These are phyloP conservation scores for Gymnobelideus leadbeateri DNA, from an alignment of 2,113 vertebrate genomes.

Conservation along the genomic window DNA sequence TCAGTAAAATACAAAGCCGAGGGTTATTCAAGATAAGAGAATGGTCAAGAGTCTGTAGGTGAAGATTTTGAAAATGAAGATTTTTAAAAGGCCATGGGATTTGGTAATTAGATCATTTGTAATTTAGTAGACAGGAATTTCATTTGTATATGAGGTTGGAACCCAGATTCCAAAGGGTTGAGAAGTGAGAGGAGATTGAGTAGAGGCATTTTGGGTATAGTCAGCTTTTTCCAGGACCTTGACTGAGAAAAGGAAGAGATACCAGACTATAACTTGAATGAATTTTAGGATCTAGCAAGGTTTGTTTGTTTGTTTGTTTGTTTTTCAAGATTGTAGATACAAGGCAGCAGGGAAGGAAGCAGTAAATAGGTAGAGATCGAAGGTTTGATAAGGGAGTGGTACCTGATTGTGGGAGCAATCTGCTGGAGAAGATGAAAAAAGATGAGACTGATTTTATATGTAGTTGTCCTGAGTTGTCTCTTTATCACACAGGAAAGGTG, in stretches of 20 bases:
- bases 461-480: not conserved
- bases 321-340: not conserved
- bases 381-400: not conserved
- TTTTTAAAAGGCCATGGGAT: not conserved
- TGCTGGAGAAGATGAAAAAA: not conserved
- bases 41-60: not conserved
- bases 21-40: not conserved
- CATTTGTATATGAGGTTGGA: not conserved
- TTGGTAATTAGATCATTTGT: not conserved
- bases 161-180: not conserved
- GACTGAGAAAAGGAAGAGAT: not conserved
- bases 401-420: not conserved
- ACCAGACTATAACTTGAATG: not conserved
- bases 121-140: not conserved
- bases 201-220: not conserved
- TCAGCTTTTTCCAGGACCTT: not conserved
- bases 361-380: not conserved
- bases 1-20: not conserved
- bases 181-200: not conserved
- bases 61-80: not conserved
- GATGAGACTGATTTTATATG: not conserved
- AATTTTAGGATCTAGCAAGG: not conserved
- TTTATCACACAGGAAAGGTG: not conserved
- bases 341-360: not conserved
- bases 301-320: not conserved